Conservation (phyloP, 2,797 vertebrate species). For the Antennarius maculatus region DNA sequence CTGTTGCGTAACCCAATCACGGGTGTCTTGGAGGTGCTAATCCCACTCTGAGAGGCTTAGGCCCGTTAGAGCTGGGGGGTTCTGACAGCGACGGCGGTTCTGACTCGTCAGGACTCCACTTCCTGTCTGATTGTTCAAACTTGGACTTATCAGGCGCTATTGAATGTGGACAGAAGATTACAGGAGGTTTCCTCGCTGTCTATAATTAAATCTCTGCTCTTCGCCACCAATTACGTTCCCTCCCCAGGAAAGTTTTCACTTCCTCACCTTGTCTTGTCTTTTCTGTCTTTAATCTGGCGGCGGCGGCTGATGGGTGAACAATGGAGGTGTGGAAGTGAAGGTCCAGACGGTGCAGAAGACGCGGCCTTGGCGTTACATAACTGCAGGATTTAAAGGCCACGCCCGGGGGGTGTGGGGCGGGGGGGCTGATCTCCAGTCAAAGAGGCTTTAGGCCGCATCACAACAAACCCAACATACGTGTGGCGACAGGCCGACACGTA, state of each 20-base stretch:
- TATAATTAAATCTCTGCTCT: background rate
- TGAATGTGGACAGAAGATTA: background rate
- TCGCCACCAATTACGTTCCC: background rate
- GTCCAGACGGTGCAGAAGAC: constrained; percentile 48
- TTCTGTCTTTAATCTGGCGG: background rate
- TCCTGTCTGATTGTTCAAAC: constrained; percentile 7
- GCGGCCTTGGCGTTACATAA: constrained; percentile 69
- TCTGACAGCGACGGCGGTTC: constrained; percentile 69
- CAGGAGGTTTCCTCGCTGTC: background rate
- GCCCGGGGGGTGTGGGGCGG: constrained; percentile 47
- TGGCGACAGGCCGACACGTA: constrained; percentile 28
- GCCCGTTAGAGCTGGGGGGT: constrained; percentile 71
- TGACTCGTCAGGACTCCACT: constrained; percentile 55
- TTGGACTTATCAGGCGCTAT: background rate
- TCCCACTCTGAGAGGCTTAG: constrained; percentile 79
- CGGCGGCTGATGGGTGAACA: background rate
- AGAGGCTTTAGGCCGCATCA: constrained; percentile 78
- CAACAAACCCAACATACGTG: constrained; percentile 70
- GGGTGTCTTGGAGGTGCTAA: constrained; percentile 72
- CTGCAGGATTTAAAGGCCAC: constrained; percentile 67
- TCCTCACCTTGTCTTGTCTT: background rate
- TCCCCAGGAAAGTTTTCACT: background rate
- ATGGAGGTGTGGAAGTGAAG: constrained; percentile 51
- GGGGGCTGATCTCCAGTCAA: constrained; percentile 75
- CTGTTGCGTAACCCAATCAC: constrained; percentile 78